A percentile compares a stretch with the other conserved stretches of the same genome.
Evolutionary conservation across 2,888 invertebrate genomes (phyloP).

Genomic region (Drosophila gaucha): DNA sequence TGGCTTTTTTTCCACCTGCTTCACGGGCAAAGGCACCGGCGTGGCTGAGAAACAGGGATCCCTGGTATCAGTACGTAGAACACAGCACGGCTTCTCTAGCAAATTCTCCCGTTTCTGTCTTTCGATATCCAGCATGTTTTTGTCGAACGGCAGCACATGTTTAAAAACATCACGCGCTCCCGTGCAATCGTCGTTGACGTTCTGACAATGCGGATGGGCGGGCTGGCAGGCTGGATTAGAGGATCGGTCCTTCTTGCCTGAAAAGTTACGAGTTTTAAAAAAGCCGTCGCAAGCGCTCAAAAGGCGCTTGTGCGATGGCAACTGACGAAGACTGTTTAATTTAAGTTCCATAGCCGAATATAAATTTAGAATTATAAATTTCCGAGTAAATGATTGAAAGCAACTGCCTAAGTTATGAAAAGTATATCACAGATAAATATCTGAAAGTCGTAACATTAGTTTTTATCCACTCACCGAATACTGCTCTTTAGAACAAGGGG

Average conservation of each 20-base stretch:
- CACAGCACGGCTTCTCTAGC: constrained; percentile 41
- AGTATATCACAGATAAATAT: neutral
- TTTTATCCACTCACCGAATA: too few species aligned
- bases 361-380: constrained; percentile 16
- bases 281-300: neutral
- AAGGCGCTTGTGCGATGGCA: neutral
- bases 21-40: neutral
- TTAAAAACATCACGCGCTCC: constrained; percentile 5
- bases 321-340: constrained; percentile 2
- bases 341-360: constrained; percentile 6
- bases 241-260: neutral
- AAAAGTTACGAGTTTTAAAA: neutral
- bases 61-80: constrained; percentile 5
- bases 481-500: neutral
- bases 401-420: neutral
- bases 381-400: too few species aligned
- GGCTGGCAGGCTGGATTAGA: constrained; percentile 17
- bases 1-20: constrained; percentile 1
- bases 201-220: constrained; percentile 24
- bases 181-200: constrained; percentile 14
- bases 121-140: constrained; percentile 14
- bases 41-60: constrained; percentile 8
- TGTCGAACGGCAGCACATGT: constrained; percentile 32
- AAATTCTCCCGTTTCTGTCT: neutral
- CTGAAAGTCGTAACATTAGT: too few species aligned